Percentiles rank a stretch among this genome's conserved stretches.
Conservation (phyloP, 2,888 invertebrate genomes). For the Macroteleia sp. region DNA sequence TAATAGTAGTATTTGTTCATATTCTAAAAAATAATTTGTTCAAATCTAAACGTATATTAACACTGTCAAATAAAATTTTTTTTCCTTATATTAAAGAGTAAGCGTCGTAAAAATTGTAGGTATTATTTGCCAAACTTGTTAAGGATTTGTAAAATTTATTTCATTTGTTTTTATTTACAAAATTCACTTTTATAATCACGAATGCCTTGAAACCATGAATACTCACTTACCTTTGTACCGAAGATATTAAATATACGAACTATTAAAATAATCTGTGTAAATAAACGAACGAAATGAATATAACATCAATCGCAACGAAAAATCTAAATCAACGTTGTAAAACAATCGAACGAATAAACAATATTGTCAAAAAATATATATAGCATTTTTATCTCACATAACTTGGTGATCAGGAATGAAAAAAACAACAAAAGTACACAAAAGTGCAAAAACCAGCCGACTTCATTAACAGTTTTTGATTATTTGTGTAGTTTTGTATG, state of each 20-base stretch:
- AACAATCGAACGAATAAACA: slow-evolving; percentile 4
- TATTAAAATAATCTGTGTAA: neutral
- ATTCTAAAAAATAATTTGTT: too few relatives aligned
- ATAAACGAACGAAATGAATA: slow-evolving; percentile 11
- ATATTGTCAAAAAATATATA: slow-evolving; percentile 35
- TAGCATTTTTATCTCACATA: slow-evolving; percentile 39
- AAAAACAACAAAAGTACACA: slow-evolving; percentile 50
- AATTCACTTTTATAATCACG: slow-evolving; percentile 55
- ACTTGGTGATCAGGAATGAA: slow-evolving; percentile 30
- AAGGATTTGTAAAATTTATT: slow-evolving; percentile 62
- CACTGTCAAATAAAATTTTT: too few relatives aligned
- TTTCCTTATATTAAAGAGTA: too few relatives aligned
- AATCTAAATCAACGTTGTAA: neutral
- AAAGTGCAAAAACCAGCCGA: slow-evolving; percentile 32
- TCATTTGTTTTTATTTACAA: slow-evolving; percentile 58
- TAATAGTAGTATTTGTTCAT: too few relatives aligned
- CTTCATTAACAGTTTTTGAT: slow-evolving; percentile 25
- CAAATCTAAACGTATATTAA: too few relatives aligned
- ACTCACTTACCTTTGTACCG: slow-evolving; percentile 38
- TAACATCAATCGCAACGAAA: slow-evolving; percentile 20
- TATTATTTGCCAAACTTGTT: too few relatives aligned
- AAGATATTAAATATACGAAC: slow-evolving; percentile 26
- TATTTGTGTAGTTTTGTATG: slow-evolving; percentile 37
- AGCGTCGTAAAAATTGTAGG: too few relatives aligned
- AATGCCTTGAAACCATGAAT: slow-evolving; percentile 47